These are phyloP conservation scores for Lochmaea crataegi DNA, from an alignment of 2,888 invertebrate genomes.

Conservation along the genomic window DNA sequence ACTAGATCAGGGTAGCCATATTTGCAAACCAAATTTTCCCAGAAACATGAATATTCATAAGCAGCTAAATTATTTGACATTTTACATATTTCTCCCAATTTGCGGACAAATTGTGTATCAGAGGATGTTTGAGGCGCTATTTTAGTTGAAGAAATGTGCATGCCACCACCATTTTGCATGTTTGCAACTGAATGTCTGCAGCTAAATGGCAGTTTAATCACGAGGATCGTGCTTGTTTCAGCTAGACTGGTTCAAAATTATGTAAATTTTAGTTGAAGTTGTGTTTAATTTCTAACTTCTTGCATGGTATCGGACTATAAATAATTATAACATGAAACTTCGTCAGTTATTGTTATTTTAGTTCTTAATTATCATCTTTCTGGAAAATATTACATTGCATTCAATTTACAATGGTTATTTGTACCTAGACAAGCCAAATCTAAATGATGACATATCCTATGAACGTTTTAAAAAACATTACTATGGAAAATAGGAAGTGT, in stretches of 20 bases:
- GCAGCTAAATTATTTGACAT: constrained; percentile 56
- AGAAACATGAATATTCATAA: constrained; percentile 57
- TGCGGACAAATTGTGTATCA: constrained; percentile 25
- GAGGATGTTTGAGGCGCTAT: constrained; percentile 15
- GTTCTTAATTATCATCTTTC: too few species aligned
- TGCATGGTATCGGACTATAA: neutral
- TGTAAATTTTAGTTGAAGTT: constrained; percentile 12
- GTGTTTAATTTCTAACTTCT: neutral
- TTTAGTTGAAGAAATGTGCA: constrained; percentile 16
- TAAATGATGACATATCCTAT: too few species aligned
- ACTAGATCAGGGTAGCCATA: constrained; percentile 49
- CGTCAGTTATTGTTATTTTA: too few species aligned
- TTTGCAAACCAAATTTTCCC: constrained; percentile 58
- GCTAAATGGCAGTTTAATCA: constrained; percentile 29
- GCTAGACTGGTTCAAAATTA: neutral
- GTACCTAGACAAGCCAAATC: too few species aligned
- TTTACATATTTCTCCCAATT: constrained; percentile 56
- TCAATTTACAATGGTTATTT: too few species aligned
- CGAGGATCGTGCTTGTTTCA: constrained; percentile 8
- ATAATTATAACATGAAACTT: neutral
- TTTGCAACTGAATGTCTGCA: constrained; percentile 21
- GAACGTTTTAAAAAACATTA: too few species aligned
- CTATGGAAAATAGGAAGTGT: too few species aligned
- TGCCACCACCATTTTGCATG: constrained; percentile 20
- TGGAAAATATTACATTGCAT: too few species aligned